A percentile compares a stretch with the other conserved stretches of the same genome.
phyloP scores from a whole-genome alignment of 2,888 invertebrate species.

The Cylindroiulus punctatus region DNA sequence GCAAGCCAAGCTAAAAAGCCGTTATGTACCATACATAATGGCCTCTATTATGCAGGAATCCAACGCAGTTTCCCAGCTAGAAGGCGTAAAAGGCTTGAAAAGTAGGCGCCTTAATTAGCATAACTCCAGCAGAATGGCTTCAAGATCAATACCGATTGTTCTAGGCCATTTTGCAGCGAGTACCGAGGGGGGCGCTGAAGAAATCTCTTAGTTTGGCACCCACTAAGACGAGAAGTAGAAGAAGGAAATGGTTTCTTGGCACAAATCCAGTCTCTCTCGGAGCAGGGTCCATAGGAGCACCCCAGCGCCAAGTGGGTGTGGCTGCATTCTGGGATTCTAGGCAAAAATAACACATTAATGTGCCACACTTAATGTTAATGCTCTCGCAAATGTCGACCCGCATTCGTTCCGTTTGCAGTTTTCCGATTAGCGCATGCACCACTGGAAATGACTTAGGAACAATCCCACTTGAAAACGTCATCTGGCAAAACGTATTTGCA shows the following conservation, averaged over 20 bases:
- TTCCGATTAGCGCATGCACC: neutral
- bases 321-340: neutral
- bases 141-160: conserved; percentile 18
- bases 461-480: too few species aligned
- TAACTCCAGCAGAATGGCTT: conserved; percentile 18
- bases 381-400: neutral
- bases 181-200: neutral
- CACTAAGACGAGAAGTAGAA: conserved; percentile 18
- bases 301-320: neutral
- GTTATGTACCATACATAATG: conserved; percentile 18
- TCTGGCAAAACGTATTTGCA: too few species aligned
- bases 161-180: conserved; percentile 5
- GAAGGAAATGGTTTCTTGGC: conserved; percentile 18
- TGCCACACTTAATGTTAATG: conserved; percentile 8
- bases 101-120: conserved; percentile 18
- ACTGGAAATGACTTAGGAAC: neutral
- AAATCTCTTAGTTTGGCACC: neutral
- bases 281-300: neutral
- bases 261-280: neutral
- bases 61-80: conserved; percentile 5
- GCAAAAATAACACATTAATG: conserved; percentile 18
- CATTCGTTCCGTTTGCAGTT: neutral
- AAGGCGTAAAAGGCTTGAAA: conserved; percentile 18
- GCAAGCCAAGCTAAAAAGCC: conserved; percentile 10
- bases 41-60: conserved; percentile 18